Conservation (phyloP, 1,140 invertebrate genomes). For the honey bee (Apis mellifera) region DNA sequence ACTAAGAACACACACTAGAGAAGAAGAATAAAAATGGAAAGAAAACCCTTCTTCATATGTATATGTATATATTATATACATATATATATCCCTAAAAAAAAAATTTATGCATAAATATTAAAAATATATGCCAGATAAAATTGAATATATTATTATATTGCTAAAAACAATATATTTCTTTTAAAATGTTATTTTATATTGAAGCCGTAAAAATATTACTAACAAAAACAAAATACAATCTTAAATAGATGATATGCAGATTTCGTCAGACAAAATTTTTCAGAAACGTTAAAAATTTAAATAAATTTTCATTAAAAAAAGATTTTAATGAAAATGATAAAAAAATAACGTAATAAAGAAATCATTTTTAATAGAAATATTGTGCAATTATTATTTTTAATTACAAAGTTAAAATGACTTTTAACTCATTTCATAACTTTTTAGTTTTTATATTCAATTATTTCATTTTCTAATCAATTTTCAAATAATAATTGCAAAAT, state of each 20-base stretch:
- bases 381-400: no score
- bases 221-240: slow-evolving; percentile 19
- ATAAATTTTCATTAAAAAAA: background rate
- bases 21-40: slow-evolving; percentile 54
- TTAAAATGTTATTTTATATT: slow-evolving; percentile 8
- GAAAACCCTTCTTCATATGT: slow-evolving; percentile 20
- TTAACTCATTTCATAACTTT: no score
- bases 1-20: slow-evolving; percentile 67
- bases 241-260: slow-evolving; percentile 13
- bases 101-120: background rate
- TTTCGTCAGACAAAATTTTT: slow-evolving; percentile 4
- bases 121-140: slow-evolving; percentile 2
- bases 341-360: no score
- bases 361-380: no score
- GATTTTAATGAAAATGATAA: background rate
- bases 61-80: no score
- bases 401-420: no score
- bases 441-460: no score
- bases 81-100: background rate
- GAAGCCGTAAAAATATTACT: slow-evolving; percentile 25
- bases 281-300: background rate
- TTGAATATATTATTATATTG: background rate
- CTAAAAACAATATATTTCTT: background rate
- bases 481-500: no score
- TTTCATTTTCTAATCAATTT: no score